phyloP scores from a whole-genome alignment of 2,113 vertebrate species.

The Columbina picui region DNA sequence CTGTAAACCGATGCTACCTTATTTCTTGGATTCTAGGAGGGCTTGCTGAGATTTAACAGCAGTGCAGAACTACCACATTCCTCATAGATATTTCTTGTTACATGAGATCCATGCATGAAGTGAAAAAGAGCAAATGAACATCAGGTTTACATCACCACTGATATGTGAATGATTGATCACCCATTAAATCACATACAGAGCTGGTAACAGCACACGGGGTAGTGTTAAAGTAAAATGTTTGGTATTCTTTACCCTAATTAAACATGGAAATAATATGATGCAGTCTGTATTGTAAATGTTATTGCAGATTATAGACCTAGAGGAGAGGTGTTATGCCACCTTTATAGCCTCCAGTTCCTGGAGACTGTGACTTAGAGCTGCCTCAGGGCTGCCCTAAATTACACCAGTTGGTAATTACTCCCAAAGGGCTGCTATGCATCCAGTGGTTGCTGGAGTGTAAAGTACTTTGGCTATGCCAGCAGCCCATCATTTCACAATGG shows the following conservation, averaged over 20 bases:
- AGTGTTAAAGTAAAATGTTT: constrained; percentile 62
- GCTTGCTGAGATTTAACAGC: constrained; percentile 56
- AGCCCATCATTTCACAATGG: constrained; percentile 66
- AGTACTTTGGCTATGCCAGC: constrained; percentile 67
- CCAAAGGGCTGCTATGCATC: constrained; percentile 65
- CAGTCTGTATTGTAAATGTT: constrained; percentile 66
- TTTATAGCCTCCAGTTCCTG: constrained; percentile 60
- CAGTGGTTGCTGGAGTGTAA: constrained; percentile 69
- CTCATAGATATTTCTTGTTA: constrained; percentile 46
- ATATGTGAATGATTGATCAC: constrained; percentile 70
- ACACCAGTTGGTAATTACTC: constrained; percentile 66
- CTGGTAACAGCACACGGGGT: constrained; percentile 57
- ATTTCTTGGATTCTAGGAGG: constrained; percentile 39
- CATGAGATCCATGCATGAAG: constrained; percentile 41
- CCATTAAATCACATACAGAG: constrained; percentile 63
- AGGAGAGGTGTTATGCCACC: constrained; percentile 67
- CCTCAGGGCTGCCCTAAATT: constrained; percentile 71
- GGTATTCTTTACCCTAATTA: constrained; percentile 58
- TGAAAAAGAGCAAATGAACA: constrained; percentile 65
- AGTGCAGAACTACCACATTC: constrained; percentile 49
- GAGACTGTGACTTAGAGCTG: constrained; percentile 62
- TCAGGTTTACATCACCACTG: constrained; percentile 60
- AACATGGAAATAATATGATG: constrained; percentile 58
- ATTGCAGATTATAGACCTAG: constrained; percentile 66
- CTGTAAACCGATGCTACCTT: constrained; percentile 62